These are phyloP conservation scores for Acanthacorydalis orientalis DNA, from an alignment of 2,888 invertebrate genomes.

Conservation along the genomic window DNA sequence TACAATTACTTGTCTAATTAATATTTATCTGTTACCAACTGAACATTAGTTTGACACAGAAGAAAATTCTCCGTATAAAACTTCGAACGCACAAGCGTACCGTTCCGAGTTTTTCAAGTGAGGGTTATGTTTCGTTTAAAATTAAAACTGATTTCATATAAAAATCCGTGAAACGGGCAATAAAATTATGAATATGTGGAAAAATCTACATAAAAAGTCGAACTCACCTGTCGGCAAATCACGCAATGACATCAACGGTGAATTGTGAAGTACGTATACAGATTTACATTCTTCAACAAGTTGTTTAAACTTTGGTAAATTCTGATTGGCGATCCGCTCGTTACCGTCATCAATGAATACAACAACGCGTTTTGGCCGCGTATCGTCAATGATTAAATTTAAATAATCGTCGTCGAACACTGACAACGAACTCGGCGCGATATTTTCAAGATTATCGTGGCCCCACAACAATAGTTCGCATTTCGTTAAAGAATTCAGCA, in stretches of 20 bases:
- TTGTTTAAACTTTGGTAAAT: conserved; percentile 6
- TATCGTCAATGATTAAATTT: background rate
- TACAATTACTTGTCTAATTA: too few species aligned
- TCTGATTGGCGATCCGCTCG: background rate
- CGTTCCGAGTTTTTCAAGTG: too few species aligned
- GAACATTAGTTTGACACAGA: too few species aligned
- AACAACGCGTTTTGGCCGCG: conserved; percentile 2
- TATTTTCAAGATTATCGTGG: background rate
- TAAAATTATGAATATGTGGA: too few species aligned
- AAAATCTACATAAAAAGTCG: too few species aligned
- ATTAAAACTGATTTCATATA: background rate
- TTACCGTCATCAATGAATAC: conserved; percentile 1
- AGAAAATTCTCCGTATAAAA: too few species aligned
- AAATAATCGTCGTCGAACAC: conserved; percentile 1
- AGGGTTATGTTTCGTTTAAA: background rate
- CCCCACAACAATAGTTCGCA: conserved; percentile 5
- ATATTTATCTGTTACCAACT: too few species aligned
- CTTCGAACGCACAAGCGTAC: too few species aligned
- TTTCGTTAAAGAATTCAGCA: background rate
- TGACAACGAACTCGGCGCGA: conserved; percentile 3
- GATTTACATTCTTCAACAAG: conserved; percentile 6
- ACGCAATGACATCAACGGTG: background rate
- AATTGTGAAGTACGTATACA: conserved; percentile 5
- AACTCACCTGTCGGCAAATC: conserved; percentile 2
- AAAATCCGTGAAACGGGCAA: too few species aligned